These are phyloP conservation scores for Sturnus vulgaris DNA, from an alignment of 2,113 vertebrate species.

Conservation along the genomic window DNA sequence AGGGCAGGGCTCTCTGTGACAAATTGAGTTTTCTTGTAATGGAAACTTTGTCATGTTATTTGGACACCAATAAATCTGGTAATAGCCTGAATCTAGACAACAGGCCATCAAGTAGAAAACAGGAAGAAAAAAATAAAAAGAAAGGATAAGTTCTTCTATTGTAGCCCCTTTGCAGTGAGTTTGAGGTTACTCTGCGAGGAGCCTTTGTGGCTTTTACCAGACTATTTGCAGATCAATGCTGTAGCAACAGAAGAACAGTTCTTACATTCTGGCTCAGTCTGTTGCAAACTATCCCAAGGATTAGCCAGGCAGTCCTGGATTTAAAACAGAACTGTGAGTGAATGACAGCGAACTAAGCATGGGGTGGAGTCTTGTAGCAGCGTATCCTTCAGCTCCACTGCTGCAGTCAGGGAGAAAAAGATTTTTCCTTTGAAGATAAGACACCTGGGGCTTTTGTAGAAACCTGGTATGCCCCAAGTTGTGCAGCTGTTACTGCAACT, in stretches of 20 bases:
- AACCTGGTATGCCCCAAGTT: background rate
- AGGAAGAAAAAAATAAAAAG: background rate
- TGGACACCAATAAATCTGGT: background rate
- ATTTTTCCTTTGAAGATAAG: slow-evolving; percentile 32
- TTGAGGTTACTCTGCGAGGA: background rate
- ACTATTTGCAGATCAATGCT: background rate
- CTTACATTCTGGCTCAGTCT: background rate
- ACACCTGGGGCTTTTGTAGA: background rate
- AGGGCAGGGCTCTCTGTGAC: background rate
- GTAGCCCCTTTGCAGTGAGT: background rate
- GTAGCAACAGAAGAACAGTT: background rate
- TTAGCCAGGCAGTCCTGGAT: background rate
- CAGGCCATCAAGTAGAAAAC: background rate
- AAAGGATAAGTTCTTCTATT: background rate
- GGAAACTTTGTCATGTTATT: background rate
- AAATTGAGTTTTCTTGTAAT: background rate
- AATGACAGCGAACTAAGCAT: background rate
- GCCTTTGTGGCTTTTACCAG: background rate
- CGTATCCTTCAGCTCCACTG: background rate
- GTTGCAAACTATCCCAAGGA: background rate
- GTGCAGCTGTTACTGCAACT: background rate
- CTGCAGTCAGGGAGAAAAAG: background rate
- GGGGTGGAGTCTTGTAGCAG: background rate
- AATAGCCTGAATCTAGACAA: background rate
- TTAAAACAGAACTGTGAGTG: background rate